phyloP scores from a whole-genome alignment of 2,797 vertebrate species.

The Bryconaethiops microstoma region DNA sequence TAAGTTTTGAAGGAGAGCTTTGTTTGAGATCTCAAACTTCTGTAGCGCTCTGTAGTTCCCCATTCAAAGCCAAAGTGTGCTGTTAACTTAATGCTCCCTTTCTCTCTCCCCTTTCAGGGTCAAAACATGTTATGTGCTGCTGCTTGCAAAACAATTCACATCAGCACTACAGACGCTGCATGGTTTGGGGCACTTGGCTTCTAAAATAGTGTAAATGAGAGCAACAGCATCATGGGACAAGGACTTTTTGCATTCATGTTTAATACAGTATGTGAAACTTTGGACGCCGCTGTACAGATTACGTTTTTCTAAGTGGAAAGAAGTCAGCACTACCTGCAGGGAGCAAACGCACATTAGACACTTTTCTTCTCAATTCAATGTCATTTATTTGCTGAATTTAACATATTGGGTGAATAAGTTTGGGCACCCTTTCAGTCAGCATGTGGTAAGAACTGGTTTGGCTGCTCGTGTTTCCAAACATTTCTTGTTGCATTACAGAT shows the following conservation, averaged over 20 bases:
- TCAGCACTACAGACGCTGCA: neutral
- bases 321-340: too few relatives aligned
- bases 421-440: too few relatives aligned
- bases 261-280: neutral
- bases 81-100: neutral
- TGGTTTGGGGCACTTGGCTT: neutral
- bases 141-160: neutral
- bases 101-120: constrained; percentile 16
- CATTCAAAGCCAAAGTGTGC: too few relatives aligned
- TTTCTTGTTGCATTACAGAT: too few relatives aligned
- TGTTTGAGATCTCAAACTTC: neutral
- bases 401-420: too few relatives aligned
- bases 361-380: too few relatives aligned
- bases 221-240: neutral
- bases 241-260: neutral
- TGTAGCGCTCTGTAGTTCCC: neutral
- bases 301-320: too few relatives aligned
- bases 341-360: too few relatives aligned
- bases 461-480: too few relatives aligned
- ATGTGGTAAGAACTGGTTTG: too few relatives aligned
- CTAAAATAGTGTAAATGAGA: neutral
- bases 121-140: neutral
- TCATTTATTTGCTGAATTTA: too few relatives aligned
- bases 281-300: too few relatives aligned
- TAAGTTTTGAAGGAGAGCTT: neutral